Conservation (phyloP, 2,888 invertebrate species). For the Cephus runcator region DNA sequence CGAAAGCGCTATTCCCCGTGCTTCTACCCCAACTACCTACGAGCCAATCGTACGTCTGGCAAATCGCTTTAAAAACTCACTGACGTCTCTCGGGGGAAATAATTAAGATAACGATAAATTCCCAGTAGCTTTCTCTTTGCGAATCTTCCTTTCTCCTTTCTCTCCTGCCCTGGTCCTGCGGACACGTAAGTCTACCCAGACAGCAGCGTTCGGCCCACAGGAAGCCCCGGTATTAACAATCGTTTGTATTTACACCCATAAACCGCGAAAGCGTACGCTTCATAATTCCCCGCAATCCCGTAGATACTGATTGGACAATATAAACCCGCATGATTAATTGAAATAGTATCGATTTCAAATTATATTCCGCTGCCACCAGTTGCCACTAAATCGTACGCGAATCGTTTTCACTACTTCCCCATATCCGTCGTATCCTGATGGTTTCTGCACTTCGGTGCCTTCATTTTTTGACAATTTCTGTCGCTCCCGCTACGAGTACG, state of each 20-base stretch:
- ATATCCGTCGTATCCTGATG: neutral
- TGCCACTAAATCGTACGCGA: neutral
- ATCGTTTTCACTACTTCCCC: neutral
- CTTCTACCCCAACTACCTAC: neutral
- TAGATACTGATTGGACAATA: conserved; percentile 4
- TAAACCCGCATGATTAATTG: conserved; percentile 9
- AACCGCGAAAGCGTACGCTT: neutral
- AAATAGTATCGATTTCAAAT: conserved; percentile 3
- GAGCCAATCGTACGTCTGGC: neutral
- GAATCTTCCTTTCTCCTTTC: neutral
- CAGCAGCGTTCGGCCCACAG: neutral
- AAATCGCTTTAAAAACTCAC: neutral
- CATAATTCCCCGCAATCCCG: conserved; percentile 7
- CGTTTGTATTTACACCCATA: neutral
- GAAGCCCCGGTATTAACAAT: neutral
- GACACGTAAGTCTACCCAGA: neutral
- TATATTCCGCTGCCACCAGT: neutral
- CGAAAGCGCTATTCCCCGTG: conserved; percentile 17
- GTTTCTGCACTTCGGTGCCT: neutral
- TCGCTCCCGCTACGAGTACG: neutral
- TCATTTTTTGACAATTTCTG: neutral
- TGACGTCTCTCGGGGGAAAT: neutral
- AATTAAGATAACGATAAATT: neutral
- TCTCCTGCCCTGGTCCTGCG: neutral
- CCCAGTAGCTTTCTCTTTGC: neutral